phyloP scores from a whole-genome alignment of 2,113 vertebrate species.

The Equus quagga region DNA sequence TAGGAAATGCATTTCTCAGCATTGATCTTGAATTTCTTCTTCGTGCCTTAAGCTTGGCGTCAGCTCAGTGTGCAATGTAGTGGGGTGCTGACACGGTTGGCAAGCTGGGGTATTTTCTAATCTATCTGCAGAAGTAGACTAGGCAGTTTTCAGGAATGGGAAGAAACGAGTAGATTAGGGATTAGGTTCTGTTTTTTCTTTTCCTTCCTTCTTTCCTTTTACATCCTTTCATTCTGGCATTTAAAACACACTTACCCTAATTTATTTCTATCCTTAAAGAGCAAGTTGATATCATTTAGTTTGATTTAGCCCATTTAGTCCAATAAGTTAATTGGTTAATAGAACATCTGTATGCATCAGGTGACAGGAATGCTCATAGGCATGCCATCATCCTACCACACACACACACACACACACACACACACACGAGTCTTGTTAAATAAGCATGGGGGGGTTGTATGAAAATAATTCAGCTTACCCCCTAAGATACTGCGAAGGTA shows the following conservation, averaged over 20 bases:
- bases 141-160: constrained; percentile 32
- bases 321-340: constrained; percentile 87
- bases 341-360: constrained; percentile 86
- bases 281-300: constrained; percentile 85
- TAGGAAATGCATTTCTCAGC: constrained; percentile 44
- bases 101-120: constrained; percentile 31
- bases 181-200: constrained; percentile 13
- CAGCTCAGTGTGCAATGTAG: not conserved
- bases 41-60: not conserved
- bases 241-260: constrained; percentile 86
- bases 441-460: constrained; percentile 71
- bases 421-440: constrained; percentile 77
- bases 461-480: constrained; percentile 55
- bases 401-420: constrained; percentile 66
- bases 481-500: constrained; percentile 56
- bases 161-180: constrained; percentile 54
- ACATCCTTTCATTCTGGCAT: constrained; percentile 79
- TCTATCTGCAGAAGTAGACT: constrained; percentile 38
- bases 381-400: not conserved
- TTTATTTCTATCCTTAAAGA: constrained; percentile 84
- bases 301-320: constrained; percentile 87
- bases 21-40: constrained; percentile 48
- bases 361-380: constrained; percentile 70
- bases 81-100: not conserved
- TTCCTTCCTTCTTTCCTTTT: constrained; percentile 61